Conservation (phyloP, 2,113 vertebrate genomes). For the Columba livia region DNA sequence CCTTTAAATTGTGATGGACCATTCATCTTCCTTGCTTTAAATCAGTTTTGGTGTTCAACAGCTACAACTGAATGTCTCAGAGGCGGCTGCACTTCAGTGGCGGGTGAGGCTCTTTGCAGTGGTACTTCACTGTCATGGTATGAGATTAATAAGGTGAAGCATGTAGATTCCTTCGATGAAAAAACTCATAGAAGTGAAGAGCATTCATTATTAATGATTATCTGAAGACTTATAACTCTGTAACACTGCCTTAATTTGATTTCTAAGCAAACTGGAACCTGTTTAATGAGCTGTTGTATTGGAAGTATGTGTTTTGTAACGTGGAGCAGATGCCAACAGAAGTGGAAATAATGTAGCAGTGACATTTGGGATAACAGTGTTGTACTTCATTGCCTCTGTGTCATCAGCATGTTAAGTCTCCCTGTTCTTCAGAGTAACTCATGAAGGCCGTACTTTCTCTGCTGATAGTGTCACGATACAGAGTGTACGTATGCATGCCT, state of each 20-base stretch:
- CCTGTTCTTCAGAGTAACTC: constrained; percentile 41
- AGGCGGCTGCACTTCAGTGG: not conserved
- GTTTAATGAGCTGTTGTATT: constrained; percentile 68
- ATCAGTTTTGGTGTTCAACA: constrained; percentile 10
- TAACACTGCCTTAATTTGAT: constrained; percentile 48
- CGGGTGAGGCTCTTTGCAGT: not conserved
- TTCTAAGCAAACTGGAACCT: constrained; percentile 58
- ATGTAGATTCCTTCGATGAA: not conserved
- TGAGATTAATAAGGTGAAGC: not conserved
- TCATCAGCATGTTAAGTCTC: constrained; percentile 62
- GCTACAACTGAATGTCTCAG: not conserved
- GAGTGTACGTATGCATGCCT: not conserved
- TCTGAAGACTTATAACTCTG: constrained; percentile 41
- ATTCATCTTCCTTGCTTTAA: constrained; percentile 13
- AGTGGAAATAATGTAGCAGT: constrained; percentile 47
- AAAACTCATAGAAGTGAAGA: not conserved
- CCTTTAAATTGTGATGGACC: not conserved
- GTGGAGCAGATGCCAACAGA: constrained; percentile 63
- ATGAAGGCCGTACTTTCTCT: constrained; percentile 36
- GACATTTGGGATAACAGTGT: constrained; percentile 69
- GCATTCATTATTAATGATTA: not conserved
- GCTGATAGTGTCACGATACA: constrained; percentile 17
- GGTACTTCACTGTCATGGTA: not conserved
- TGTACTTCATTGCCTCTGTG: constrained; percentile 63
- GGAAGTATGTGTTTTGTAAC: constrained; percentile 16